Evolutionary conservation across 2,888 invertebrate species (phyloP).

Genomic region (Lycia hirtaria): DNA sequence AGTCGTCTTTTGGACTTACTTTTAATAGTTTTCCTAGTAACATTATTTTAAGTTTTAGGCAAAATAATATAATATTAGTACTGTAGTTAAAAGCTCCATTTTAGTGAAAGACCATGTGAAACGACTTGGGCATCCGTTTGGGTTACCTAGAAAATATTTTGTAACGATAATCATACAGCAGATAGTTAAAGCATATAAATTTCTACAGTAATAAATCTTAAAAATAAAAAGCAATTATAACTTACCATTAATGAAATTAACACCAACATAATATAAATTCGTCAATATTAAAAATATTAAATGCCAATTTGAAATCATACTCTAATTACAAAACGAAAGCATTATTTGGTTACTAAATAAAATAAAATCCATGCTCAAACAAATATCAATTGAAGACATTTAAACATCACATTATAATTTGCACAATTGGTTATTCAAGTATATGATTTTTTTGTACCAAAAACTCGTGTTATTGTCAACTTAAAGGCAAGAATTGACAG

Average conservation of each 20-base stretch:
- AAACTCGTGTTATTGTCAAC: slow-evolving; percentile 48
- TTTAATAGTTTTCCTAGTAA: slow-evolving; percentile 50
- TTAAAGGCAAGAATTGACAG: slow-evolving; percentile 55
- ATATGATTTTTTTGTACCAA: slow-evolving; percentile 43
- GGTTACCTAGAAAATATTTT: slow-evolving; percentile 83
- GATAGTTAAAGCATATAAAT: slow-evolving; percentile 37
- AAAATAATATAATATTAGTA: slow-evolving; percentile 56
- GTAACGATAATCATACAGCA: slow-evolving; percentile 68
- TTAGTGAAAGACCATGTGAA: slow-evolving; percentile 67
- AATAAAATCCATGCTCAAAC: slow-evolving; percentile 42
- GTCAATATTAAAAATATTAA: slow-evolving; percentile 46
- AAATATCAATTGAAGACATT: slow-evolving; percentile 37
- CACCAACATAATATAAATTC: slow-evolving; percentile 75
- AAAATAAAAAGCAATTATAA: slow-evolving; percentile 55
- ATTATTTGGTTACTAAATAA: slow-evolving; percentile 42
- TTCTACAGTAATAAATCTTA: slow-evolving; percentile 44
- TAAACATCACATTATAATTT: slow-evolving; percentile 42
- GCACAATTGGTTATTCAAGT: slow-evolving; percentile 31
- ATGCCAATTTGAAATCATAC: slow-evolving; percentile 42
- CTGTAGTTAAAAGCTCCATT: slow-evolving; percentile 70
- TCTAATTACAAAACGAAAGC: slow-evolving; percentile 36
- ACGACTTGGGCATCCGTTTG: slow-evolving; percentile 81
- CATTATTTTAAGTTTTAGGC: slow-evolving; percentile 53
- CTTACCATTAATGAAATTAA: slow-evolving; percentile 77
- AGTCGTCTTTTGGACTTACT: slow-evolving; percentile 75